Percentiles rank a stretch among this genome's conserved stretches.
These are phyloP conservation scores for Montipora efflorescens DNA, from an alignment of 64 coral and sea anemone species.

Conservation along the genomic window DNA sequence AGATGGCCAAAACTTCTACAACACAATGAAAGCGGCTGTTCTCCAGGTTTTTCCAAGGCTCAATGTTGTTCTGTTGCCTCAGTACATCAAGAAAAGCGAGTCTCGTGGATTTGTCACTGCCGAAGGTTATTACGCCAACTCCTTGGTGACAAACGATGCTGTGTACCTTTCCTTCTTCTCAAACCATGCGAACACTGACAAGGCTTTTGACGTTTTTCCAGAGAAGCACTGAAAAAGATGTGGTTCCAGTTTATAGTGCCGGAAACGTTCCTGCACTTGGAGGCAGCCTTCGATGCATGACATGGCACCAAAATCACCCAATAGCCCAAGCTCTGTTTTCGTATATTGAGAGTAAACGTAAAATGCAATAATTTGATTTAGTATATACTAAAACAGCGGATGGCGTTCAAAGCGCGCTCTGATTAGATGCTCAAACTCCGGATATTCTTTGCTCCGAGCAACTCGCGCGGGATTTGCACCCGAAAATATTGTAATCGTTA, in stretches of 20 bases:
- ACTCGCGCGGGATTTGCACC: too few species aligned
- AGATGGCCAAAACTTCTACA: conserved; percentile 46
- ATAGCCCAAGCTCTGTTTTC: conserved; percentile 59
- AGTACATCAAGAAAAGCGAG: conserved; percentile 56
- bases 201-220: conserved; percentile 51
- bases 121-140: conserved; percentile 88
- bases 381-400: too few species aligned
- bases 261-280: conserved; percentile 46
- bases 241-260: conserved; percentile 31
- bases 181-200: conserved; percentile 61
- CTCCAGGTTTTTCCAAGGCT: conserved; percentile 47
- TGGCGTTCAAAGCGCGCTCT: too few species aligned
- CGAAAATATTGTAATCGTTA: too few species aligned
- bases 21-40: conserved; percentile 51
- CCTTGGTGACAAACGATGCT: conserved; percentile 86
- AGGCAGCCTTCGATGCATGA: conserved; percentile 66
- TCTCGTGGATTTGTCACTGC: conserved; percentile 61
- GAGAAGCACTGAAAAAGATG: conserved; percentile 41
- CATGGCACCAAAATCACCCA: conserved; percentile 52
- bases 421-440: too few species aligned
- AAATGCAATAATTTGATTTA: not conserved
- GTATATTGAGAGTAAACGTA: conserved; percentile 19
- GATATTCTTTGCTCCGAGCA: too few species aligned
- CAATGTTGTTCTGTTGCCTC: conserved; percentile 65
- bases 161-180: conserved; percentile 74